Evolutionary conservation across 2,797 vertebrate genomes (phyloP).

Genomic region (Cynopterus sphinx): DNA sequence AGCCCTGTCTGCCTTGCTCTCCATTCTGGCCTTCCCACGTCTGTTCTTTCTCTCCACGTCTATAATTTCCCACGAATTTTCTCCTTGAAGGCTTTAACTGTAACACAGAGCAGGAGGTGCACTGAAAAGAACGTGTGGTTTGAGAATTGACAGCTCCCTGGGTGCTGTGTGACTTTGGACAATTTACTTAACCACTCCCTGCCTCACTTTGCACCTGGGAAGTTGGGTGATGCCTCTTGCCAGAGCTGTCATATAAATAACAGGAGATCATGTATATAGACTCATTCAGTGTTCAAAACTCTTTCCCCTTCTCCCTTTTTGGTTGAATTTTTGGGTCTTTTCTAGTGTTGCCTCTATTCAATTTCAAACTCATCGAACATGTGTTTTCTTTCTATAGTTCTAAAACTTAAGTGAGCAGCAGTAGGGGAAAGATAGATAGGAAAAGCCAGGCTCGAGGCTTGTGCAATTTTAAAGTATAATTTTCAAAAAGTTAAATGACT

Average conservation of each 20-base stretch:
- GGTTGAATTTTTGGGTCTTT: neutral
- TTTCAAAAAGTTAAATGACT: constrained; percentile 2
- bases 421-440: neutral
- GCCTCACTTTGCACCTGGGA: neutral
- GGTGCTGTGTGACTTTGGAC: neutral
- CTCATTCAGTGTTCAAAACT: neutral
- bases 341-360: neutral
- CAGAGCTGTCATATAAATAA: neutral
- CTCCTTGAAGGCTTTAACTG: neutral
- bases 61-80: no score
- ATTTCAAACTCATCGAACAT: neutral
- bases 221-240: neutral
- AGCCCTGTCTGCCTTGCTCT: neutral
- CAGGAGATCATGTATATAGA: neutral
- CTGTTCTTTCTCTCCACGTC: neutral
- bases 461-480: neutral
- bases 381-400: neutral
- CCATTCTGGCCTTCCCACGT: neutral
- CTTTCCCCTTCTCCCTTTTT: neutral
- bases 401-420: neutral
- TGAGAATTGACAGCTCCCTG: neutral
- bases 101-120: neutral
- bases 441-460: neutral
- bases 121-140: neutral
- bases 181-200: neutral